phyloP scores from a whole-genome alignment of 2,888 invertebrate genomes.

The Subacronicta megacephala region DNA sequence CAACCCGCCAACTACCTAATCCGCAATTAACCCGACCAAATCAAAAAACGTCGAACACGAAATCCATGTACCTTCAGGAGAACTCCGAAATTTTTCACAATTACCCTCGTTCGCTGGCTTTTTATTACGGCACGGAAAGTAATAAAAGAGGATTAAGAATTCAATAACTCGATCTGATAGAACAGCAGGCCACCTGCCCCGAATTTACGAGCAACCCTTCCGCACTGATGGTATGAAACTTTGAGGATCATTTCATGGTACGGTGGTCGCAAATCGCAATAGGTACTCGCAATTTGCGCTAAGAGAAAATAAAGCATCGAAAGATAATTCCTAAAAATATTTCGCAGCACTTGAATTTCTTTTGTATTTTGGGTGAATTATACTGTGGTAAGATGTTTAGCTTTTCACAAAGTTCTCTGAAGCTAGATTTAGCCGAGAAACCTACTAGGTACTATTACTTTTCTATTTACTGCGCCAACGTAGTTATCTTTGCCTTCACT shows the following conservation, averaged over 20 bases:
- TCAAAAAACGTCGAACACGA: conserved; percentile 32
- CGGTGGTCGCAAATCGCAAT: conserved; percentile 46
- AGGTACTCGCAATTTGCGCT: conserved; percentile 19
- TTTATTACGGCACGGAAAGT: conserved; percentile 66
- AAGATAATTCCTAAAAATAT: neutral
- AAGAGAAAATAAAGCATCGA: neutral
- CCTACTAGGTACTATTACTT: no score
- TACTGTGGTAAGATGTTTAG: no score
- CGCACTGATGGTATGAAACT: conserved; percentile 47
- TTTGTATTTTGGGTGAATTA: neutral
- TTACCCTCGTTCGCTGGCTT: conserved; percentile 65
- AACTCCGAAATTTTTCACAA: conserved; percentile 61
- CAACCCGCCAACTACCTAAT: conserved; percentile 16
- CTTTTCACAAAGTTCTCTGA: no score
- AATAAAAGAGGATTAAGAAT: conserved; percentile 81
- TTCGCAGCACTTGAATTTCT: neutral
- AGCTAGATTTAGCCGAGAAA: no score
- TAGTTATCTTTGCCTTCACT: no score
- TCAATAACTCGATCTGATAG: conserved; percentile 80
- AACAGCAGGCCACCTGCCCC: conserved; percentile 66
- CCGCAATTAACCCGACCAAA: conserved; percentile 42
- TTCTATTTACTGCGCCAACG: no score
- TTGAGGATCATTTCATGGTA: conserved; percentile 59
- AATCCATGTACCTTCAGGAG: conserved; percentile 23
- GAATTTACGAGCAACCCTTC: conserved; percentile 77